Conservation (phyloP, 2,888 invertebrate genomes). For the Chymomyza fuscimana region DNA sequence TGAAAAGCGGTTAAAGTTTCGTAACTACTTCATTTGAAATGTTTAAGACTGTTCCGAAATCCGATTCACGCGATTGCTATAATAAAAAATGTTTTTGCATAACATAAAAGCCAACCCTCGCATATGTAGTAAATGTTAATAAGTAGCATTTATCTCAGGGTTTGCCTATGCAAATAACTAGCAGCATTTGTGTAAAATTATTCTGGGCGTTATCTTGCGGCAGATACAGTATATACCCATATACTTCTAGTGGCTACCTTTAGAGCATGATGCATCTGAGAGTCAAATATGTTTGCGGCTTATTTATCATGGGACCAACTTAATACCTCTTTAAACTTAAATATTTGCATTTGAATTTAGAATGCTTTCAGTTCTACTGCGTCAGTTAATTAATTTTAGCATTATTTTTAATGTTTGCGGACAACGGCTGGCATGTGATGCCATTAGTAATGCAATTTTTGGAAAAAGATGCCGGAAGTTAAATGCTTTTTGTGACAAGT, state of each 20-base stretch:
- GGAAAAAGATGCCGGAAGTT: background rate
- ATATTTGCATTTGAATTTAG: background rate
- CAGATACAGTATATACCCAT: too few relatives aligned
- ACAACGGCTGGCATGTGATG: background rate
- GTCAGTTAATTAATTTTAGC: constrained; percentile 2
- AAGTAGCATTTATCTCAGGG: background rate
- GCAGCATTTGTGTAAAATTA: background rate
- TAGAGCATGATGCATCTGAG: background rate
- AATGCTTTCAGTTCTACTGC: background rate
- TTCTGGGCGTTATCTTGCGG: background rate
- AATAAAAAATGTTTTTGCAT: too few relatives aligned
- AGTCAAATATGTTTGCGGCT: background rate
- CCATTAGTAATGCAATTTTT: constrained; percentile 5
- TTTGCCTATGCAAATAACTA: background rate
- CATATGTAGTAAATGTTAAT: background rate
- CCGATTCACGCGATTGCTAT: too few relatives aligned
- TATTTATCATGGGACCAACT: background rate
- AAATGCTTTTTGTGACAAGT: background rate
- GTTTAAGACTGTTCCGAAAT: too few relatives aligned
- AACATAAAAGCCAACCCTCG: too few relatives aligned
- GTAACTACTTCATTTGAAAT: too few relatives aligned
- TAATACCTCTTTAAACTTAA: background rate
- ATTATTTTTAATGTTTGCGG: background rate
- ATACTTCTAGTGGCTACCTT: background rate
- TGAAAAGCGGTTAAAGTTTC: too few relatives aligned